Evolutionary conservation across 2,113 vertebrate species (phyloP).

Genomic region (Camelus dromedarius): DNA sequence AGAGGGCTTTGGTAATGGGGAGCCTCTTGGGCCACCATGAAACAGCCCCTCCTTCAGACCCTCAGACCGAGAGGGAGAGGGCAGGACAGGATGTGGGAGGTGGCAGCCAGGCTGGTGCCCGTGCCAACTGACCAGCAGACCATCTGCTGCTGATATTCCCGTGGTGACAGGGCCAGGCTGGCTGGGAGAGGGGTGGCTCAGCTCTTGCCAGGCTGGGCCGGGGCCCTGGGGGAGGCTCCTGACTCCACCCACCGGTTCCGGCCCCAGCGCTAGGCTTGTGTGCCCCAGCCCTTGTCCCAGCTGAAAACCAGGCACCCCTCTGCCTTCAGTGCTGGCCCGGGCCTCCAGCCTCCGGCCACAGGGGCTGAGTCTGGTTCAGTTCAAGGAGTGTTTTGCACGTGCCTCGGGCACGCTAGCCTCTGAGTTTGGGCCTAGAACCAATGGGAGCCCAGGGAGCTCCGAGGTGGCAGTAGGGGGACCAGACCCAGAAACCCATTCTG

Average conservation of each 20-base stretch:
- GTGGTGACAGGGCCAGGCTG: neutral
- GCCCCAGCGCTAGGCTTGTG: neutral
- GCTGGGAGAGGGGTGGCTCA: neutral
- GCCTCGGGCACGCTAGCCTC: accelerated
- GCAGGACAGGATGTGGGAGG: neutral
- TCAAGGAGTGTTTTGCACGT: accelerated
- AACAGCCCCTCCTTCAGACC: neutral
- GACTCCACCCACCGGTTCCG: neutral
- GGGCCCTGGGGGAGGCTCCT: neutral
- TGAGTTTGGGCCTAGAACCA: neutral
- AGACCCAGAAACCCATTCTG: neutral
- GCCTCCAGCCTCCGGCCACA: accelerated
- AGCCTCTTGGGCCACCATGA: neutral
- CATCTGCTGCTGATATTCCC: neutral
- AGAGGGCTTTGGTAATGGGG: neutral
- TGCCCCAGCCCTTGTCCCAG: neutral
- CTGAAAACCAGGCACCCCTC: neutral
- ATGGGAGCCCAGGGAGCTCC: neutral
- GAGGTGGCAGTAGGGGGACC: neutral
- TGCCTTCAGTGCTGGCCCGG: neutral
- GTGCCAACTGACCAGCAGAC: neutral
- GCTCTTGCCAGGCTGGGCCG: neutral
- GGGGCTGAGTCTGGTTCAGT: neutral
- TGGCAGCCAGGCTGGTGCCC: accelerated
- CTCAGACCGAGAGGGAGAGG: neutral